These are phyloP conservation scores for Scolopax mira DNA, from an alignment of 2,113 vertebrate species.

Conservation along the genomic window DNA sequence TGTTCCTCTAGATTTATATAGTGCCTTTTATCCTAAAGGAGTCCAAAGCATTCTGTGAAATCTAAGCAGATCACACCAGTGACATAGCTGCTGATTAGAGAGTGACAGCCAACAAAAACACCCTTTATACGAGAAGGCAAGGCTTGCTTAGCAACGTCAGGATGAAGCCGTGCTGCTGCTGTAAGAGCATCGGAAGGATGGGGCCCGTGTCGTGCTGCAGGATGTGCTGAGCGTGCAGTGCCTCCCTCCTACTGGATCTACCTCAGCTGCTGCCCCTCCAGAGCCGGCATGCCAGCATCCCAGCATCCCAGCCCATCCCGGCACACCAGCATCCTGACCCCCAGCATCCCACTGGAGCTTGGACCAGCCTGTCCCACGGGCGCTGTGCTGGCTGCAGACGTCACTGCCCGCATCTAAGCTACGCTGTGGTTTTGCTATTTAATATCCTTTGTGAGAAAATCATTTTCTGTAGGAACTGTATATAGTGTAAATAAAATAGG, in stretches of 20 bases:
- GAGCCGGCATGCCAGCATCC: neutral
- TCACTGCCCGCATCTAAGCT: neutral
- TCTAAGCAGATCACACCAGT: neutral
- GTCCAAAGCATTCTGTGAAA: slow-evolving; percentile 42
- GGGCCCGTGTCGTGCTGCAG: neutral
- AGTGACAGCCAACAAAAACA: neutral
- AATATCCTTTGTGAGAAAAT: slow-evolving; percentile 30
- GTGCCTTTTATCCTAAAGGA: slow-evolving; percentile 58
- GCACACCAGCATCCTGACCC: too few species aligned
- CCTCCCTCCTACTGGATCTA: slow-evolving; percentile 21
- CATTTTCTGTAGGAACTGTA: slow-evolving; percentile 47
- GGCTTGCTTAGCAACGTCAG: neutral
- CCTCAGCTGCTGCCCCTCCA: slow-evolving; percentile 41
- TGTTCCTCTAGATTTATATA: slow-evolving; percentile 35
- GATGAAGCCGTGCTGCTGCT: neutral
- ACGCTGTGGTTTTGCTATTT: neutral
- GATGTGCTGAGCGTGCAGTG: neutral
- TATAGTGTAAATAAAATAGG: slow-evolving; percentile 62
- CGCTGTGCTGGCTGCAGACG: neutral
- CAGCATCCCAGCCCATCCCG: neutral
- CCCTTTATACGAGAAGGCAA: neutral
- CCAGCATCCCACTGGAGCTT: neutral
- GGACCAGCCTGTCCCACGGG: neutral
- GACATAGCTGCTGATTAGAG: neutral
- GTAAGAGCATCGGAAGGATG: neutral